Evolutionary conservation across 2,113 vertebrate species (phyloP).

Genomic region (Cynopterus brachyotis): DNA sequence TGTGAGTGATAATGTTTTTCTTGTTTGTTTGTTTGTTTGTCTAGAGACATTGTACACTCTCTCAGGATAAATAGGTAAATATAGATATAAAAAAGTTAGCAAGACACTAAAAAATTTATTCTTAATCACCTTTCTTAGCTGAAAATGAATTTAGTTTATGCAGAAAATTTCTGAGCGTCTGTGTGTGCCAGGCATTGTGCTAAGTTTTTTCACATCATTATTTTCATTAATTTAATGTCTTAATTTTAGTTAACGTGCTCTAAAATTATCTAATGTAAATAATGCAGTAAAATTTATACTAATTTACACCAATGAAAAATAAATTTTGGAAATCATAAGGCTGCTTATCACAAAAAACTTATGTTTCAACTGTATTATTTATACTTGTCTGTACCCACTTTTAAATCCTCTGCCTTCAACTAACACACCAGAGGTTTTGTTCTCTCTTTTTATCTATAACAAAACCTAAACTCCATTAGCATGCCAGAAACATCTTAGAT

Average conservation of each 20-base stretch:
- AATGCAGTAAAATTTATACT: not conserved
- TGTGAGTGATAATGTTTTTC: too few species aligned
- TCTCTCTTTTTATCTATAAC: not conserved
- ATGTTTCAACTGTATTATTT: not conserved
- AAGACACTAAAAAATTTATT: not conserved
- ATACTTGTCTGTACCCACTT: not conserved
- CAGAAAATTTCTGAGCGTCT: not conserved
- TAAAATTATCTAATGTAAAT: conserved; percentile 18
- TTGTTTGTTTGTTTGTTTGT: too few species aligned
- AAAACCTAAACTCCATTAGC: not conserved
- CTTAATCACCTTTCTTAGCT: not conserved
- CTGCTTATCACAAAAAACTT: not conserved
- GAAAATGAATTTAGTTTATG: not conserved
- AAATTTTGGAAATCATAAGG: not conserved
- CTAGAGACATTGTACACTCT: not conserved
- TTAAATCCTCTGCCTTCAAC: conserved; percentile 7
- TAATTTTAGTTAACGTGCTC: not conserved
- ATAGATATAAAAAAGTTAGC: not conserved
- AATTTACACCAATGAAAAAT: not conserved
- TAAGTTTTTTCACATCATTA: not conserved
- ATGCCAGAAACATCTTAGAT: not conserved
- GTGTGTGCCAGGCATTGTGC: not conserved
- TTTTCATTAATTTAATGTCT: not conserved
- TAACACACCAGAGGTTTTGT: not conserved
- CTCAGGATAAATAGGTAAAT: not conserved